A percentile compares a stretch with the other conserved stretches of the same genome.
phyloP scores from a whole-genome alignment of 2,113 vertebrate genomes.

The Chionodraco myersi region DNA sequence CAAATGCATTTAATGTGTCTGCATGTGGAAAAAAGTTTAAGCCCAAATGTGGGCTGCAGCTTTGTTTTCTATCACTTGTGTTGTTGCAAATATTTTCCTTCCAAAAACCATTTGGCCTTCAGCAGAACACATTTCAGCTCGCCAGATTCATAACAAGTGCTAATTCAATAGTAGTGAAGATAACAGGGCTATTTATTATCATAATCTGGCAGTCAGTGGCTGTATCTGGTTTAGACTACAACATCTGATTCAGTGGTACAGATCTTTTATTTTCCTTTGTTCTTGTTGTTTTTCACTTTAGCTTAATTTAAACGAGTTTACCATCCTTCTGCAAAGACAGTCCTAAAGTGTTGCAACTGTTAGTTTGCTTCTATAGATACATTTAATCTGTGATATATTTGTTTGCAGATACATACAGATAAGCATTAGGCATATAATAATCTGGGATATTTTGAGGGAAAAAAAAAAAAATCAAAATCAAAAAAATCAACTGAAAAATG shows the following conservation, averaged over 20 bases:
- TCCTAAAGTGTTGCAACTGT: not conserved
- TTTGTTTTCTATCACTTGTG: not conserved
- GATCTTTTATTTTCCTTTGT: not conserved
- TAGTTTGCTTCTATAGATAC: not conserved
- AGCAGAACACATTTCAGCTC: conserved; percentile 9
- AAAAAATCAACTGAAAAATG: too few relatives aligned
- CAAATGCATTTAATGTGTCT: not conserved
- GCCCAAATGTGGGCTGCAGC: not conserved
- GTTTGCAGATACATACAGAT: not conserved
- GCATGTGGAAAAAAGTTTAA: not conserved
- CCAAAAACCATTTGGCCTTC: not conserved
- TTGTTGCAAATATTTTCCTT: conserved; percentile 8
- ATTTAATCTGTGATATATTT: not conserved
- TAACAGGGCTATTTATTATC: not conserved
- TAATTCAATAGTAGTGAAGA: not conserved
- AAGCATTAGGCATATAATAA: not conserved
- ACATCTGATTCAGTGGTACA: not conserved
- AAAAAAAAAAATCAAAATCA: too few relatives aligned
- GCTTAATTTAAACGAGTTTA: not conserved
- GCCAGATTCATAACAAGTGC: conserved; percentile 6
- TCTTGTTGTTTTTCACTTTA: not conserved
- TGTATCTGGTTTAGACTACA: not conserved
- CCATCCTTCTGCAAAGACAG: not conserved
- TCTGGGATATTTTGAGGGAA: not conserved
- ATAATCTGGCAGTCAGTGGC: not conserved